Evolutionary conservation across 2,113 vertebrate genomes (phyloP).

Genomic region (Nyctereutes procyonoides): DNA sequence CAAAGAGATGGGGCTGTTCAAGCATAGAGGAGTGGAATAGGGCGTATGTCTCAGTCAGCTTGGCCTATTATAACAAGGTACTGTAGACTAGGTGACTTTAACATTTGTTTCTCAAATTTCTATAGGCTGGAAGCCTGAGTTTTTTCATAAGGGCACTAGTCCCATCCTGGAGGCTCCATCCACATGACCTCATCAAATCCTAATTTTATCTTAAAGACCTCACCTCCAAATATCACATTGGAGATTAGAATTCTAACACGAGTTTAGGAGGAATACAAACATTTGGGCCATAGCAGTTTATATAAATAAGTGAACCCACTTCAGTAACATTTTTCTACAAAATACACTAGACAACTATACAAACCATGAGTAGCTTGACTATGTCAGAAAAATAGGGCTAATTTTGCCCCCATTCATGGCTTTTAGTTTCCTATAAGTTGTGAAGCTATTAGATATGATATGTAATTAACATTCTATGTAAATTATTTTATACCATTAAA

Average conservation of each 20-base stretch:
- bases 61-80: not conserved
- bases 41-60: not conserved
- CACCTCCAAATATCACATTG: not conserved
- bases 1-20: not conserved
- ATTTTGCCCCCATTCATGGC: not conserved
- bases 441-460: not conserved
- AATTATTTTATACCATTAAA: not conserved
- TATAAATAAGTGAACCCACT: not conserved
- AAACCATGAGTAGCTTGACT: not conserved
- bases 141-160: not conserved
- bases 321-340: not conserved
- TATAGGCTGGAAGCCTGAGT: not conserved
- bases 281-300: not conserved
- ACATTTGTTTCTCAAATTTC: rapidly evolving
- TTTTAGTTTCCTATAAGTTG: not conserved
- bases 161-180: not conserved
- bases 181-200: not conserved
- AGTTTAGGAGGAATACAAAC: not conserved
- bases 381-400: not conserved
- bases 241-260: not conserved
- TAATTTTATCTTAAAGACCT: not conserved
- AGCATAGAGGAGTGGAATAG: not conserved
- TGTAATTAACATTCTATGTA: not conserved
- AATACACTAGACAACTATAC: not conserved
- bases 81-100: not conserved